phyloP scores from a whole-genome alignment of 2,113 vertebrate species.

The Xiphorhynchus elegans region DNA sequence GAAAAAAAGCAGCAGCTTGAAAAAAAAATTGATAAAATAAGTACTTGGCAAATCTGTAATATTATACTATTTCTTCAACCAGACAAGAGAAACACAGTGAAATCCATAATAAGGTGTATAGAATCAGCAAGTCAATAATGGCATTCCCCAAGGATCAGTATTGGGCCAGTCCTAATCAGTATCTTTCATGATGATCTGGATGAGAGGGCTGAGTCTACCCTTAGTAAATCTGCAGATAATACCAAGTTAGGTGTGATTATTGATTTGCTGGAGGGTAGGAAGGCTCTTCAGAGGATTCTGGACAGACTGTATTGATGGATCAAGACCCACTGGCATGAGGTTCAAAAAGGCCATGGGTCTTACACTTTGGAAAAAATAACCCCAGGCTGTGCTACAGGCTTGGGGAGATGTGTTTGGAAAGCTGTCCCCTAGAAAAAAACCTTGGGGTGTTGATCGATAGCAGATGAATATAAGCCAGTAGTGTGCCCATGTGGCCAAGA shows the following conservation, averaged over 20 bases:
- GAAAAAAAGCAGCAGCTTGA: background rate
- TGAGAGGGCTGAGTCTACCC: fast-evolving
- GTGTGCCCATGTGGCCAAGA: background rate
- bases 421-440: background rate
- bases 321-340: background rate
- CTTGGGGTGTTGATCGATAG: background rate
- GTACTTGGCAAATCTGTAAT: background rate
- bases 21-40: background rate
- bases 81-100: background rate
- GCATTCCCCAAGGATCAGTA: background rate
- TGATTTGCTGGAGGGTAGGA: background rate
- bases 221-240: background rate
- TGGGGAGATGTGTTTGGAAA: background rate
- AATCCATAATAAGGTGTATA: background rate
- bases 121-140: background rate
- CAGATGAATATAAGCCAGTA: background rate
- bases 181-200: background rate
- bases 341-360: background rate
- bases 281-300: background rate
- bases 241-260: fast-evolving
- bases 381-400: background rate
- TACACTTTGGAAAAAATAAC: background rate
- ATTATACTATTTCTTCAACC: background rate
- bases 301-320: background rate
- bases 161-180: fast-evolving